Conservation (phyloP, 2,113 vertebrate genomes). For the Oreotrochilus melanogaster region DNA sequence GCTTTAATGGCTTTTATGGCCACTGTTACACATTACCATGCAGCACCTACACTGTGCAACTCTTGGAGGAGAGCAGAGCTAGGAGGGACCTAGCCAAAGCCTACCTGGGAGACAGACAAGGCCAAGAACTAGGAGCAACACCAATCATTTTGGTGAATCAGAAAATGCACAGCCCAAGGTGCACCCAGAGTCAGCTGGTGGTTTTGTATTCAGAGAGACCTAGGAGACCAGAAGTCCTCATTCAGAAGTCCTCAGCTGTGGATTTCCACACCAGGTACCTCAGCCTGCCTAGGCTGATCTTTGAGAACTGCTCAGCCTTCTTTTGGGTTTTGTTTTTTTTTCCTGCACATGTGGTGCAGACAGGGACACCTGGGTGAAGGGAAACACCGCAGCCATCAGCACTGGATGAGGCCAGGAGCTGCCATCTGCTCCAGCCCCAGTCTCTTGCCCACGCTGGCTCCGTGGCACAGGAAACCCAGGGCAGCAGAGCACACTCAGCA, state of each 20-base stretch:
- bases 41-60: not conserved
- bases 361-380: accelerated
- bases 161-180: not conserved
- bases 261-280: not conserved
- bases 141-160: constrained; percentile 11
- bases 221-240: not conserved
- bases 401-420: not conserved
- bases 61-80: not conserved
- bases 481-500: not conserved
- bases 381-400: accelerated
- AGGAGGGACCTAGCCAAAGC: not conserved
- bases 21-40: not conserved
- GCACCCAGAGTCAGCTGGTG: not conserved
- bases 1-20: not conserved
- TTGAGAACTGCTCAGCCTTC: too few species aligned
- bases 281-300: too few species aligned
- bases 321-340: too few species aligned
- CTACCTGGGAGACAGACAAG: not conserved
- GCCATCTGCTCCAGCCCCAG: not conserved
- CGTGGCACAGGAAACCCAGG: accelerated
- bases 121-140: not conserved
- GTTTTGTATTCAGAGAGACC: not conserved
- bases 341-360: accelerated
- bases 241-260: not conserved
- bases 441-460: not conserved